Evolutionary conservation across 1,140 invertebrate genomes (phyloP).

Genomic region (Saccostrea cuccullata): DNA sequence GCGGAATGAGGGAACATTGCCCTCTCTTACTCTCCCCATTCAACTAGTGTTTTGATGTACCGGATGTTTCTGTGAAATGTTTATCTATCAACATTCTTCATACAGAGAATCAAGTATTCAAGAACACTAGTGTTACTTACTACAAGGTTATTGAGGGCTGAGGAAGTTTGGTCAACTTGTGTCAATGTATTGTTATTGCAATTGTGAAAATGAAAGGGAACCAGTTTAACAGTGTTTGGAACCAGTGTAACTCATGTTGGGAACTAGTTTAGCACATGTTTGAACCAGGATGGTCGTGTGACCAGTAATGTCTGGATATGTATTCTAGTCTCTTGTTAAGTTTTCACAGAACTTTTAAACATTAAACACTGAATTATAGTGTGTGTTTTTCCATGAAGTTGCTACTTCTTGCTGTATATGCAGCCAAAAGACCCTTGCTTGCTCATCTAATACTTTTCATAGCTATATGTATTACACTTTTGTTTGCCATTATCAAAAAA

Average conservation of each 20-base stretch:
- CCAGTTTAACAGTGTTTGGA: background rate
- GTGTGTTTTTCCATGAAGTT: background rate
- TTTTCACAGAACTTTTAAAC: background rate
- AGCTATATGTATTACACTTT: background rate
- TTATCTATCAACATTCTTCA: background rate
- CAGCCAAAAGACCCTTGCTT: background rate
- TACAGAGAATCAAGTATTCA: background rate
- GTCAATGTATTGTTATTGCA: background rate
- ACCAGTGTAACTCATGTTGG: background rate
- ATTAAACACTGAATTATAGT: background rate
- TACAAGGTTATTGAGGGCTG: background rate
- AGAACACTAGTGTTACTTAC: background rate
- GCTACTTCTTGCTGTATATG: background rate
- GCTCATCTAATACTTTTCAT: background rate
- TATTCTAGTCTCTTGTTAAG: slow-evolving; percentile 21
- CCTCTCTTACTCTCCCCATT: background rate
- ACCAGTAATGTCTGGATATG: background rate
- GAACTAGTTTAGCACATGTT: background rate
- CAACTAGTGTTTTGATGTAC: background rate
- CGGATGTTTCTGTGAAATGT: background rate
- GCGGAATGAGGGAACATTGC: background rate
- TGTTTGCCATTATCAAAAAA: background rate
- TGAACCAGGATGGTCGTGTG: background rate
- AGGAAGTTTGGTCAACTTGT: background rate
- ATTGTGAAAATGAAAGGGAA: background rate